A percentile compares a stretch with the other conserved stretches of the same genome.
Conservation (phyloP, 2,797 vertebrate species). For the Poecilia picta region DNA sequence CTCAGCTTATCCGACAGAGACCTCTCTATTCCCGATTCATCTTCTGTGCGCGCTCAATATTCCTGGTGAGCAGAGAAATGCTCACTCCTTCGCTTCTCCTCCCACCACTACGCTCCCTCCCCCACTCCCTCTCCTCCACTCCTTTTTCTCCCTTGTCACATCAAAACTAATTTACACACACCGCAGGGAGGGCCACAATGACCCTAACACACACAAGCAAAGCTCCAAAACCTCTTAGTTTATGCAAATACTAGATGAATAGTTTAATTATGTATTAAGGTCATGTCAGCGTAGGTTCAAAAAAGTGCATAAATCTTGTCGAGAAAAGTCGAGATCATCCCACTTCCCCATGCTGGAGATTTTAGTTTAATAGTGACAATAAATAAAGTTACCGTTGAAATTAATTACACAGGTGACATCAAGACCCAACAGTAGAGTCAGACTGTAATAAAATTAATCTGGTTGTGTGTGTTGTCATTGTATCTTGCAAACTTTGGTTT, state of each 20-base stretch:
- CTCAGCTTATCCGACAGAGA: slow-evolving; percentile 61
- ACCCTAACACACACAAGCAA: slow-evolving; percentile 5
- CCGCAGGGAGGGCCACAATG: slow-evolving; percentile 15
- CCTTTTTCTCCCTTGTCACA: slow-evolving; percentile 5
- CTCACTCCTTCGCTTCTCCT: slow-evolving; percentile 39
- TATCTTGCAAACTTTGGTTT: too few relatives aligned
- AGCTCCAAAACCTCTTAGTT: slow-evolving; percentile 17
- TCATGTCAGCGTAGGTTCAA: neutral
- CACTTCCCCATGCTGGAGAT: too few relatives aligned
- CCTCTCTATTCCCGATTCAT: slow-evolving; percentile 58
- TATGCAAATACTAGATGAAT: neutral
- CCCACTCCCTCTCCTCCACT: slow-evolving; percentile 1
- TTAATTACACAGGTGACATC: too few relatives aligned
- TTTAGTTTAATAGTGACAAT: too few relatives aligned
- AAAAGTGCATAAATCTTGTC: slow-evolving; percentile 17
- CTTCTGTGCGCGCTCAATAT: slow-evolving; percentile 46
- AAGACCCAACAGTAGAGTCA: too few relatives aligned
- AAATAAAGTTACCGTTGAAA: too few relatives aligned
- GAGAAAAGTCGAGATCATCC: too few relatives aligned
- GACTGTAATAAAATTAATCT: too few relatives aligned
- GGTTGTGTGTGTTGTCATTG: too few relatives aligned
- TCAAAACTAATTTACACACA: slow-evolving; percentile 46
- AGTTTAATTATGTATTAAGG: slow-evolving; percentile 16
- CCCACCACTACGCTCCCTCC: slow-evolving; percentile 16
- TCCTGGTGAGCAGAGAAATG: slow-evolving; percentile 52